Conservation (phyloP, 2,888 invertebrate species). For the Camponotus fellah region DNA sequence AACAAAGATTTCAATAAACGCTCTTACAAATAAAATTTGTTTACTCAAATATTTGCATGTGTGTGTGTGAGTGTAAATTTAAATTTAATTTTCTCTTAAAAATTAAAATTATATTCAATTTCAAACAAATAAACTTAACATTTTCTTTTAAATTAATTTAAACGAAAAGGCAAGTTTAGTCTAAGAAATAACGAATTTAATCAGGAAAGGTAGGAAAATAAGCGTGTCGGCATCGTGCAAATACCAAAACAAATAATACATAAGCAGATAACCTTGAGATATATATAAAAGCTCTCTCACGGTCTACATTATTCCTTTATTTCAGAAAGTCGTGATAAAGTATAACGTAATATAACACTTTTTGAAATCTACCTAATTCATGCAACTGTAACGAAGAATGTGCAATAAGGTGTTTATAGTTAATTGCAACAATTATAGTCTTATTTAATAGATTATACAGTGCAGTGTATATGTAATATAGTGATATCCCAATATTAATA, state of each 20-base stretch:
- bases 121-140: background rate
- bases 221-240: background rate
- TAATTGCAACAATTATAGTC: background rate
- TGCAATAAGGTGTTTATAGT: background rate
- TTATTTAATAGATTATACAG: background rate
- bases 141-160: conserved; percentile 16
- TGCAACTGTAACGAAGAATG: background rate
- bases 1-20: conserved; percentile 60
- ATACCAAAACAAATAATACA: conserved; percentile 23
- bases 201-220: background rate
- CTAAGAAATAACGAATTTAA: background rate
- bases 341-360: background rate
- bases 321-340: background rate
- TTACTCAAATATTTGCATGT: background rate
- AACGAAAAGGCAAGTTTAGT: background rate
- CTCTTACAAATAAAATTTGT: conserved; percentile 25
- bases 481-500: background rate
- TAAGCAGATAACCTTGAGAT: background rate
- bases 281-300: too few relatives aligned
- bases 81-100: background rate
- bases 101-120: background rate
- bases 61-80: background rate
- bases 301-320: background rate
- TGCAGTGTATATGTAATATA: background rate
- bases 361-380: background rate